Evolutionary conservation across 2,797 vertebrate genomes (phyloP), one percentile per base, ranked within the genome.

Genomic region (Aphelocoma californica): DNA sequence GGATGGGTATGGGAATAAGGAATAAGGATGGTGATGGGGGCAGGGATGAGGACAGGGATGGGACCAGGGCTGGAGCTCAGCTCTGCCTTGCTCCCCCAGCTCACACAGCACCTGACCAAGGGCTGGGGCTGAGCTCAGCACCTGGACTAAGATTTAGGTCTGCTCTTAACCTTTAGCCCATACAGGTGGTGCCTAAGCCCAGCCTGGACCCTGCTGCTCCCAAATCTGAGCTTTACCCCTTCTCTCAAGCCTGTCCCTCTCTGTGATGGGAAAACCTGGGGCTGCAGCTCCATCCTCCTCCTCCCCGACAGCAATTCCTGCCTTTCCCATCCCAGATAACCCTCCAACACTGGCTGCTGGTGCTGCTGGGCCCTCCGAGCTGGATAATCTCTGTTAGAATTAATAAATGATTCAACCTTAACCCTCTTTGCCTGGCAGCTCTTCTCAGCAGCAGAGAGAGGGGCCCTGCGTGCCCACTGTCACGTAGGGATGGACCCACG

Each of bases 231-330:
- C 47, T 72, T 18, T 20, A 21, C 6, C 54, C 62, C 21, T 58
- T 75, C 45, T 18, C 77, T n/a, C 1, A 1, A 79, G 9, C 31
- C 45, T 0, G 0, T 10, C 29, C 7, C 42, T 4, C 0, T 45
- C 65, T 29, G 57, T 3, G 18, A 24, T 6, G 5, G 18, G 36
- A 32, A 56, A 34, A 25, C 3, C 7, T 14, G 38, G 42, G 57
- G 36, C 74, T 60, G 50, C 50, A 57, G 34, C 82, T 77, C 47
- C 28, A 2, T 86, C 74, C 31, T 32, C 31, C 56, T 65, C 50
- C 44, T 53, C 36, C 38, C n/a, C 0, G 1, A 6, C 5, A 8
- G 50, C 45, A 7, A 10, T n/a, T 54, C 28, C 65, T 60, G 86
- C 86, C 40, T 19, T 24, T 51, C 29, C 66, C 14, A 1, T 14